These are phyloP conservation scores for Pyrocephalus nanus DNA, from an alignment of 2,797 vertebrate genomes.

Conservation along the genomic window DNA sequence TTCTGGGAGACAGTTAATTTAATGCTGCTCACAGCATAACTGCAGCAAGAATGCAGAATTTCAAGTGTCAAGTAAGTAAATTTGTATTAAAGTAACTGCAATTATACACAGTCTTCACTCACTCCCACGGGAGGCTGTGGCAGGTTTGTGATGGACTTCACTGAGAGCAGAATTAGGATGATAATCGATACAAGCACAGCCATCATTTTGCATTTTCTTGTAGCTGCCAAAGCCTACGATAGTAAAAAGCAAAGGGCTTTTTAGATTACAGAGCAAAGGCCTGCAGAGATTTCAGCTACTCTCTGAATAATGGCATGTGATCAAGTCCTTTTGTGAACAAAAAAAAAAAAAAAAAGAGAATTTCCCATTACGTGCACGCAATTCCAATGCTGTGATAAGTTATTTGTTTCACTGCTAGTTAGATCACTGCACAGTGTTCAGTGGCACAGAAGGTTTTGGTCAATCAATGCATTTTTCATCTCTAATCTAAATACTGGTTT, in stretches of 20 bases:
- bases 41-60: constrained; percentile 53
- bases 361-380: constrained; percentile 40
- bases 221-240: constrained; percentile 45
- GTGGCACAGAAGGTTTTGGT: constrained; percentile 34
- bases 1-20: constrained; percentile 4
- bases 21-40: constrained; percentile 6
- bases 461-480: constrained; percentile 30
- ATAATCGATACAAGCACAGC: constrained; percentile 61
- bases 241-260: constrained; percentile 57
- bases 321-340: constrained; percentile 59
- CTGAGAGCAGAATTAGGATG: constrained; percentile 51
- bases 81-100: constrained; percentile 57
- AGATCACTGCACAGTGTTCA: neutral
- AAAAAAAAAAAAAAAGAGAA: neutral
- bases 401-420: neutral
- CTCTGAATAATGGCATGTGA: constrained; percentile 58
- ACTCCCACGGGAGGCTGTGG: neutral
- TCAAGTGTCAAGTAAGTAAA: constrained; percentile 49
- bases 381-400: constrained; percentile 46
- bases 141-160: constrained; percentile 50
- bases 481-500: neutral
- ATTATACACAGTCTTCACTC: constrained; percentile 48
- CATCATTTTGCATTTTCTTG: constrained; percentile 64
- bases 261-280: constrained; percentile 61
- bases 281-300: constrained; percentile 61